Evolutionary conservation across 2,888 invertebrate species (phyloP).

Genomic region (Venustoraphidia nigricollis): DNA sequence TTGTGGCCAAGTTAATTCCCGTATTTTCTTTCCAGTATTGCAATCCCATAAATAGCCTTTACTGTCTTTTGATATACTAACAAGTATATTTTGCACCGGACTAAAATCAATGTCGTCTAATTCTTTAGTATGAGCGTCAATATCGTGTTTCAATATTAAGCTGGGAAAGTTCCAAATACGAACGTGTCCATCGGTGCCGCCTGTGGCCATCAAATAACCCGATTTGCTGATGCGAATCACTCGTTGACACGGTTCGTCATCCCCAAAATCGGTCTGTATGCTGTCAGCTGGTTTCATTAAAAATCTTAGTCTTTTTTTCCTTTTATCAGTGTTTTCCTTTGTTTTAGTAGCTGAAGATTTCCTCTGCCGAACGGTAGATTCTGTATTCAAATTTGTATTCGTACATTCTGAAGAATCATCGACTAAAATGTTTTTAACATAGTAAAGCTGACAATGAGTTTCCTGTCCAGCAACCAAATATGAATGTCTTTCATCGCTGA

Average conservation of each 20-base stretch:
- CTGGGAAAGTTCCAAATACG: conserved; percentile 82
- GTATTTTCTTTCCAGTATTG: conserved; percentile 44
- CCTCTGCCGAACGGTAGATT: conserved; percentile 14
- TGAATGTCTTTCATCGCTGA: conserved; percentile 53
- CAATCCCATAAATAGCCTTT: conserved; percentile 68
- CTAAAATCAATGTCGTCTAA: conserved; percentile 90
- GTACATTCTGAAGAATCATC: conserved; percentile 24
- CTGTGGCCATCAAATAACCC: conserved; percentile 74
- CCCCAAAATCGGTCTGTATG: conserved; percentile 71
- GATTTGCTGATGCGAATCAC: conserved; percentile 50
- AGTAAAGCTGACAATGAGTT: conserved; percentile 76
- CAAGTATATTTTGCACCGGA: conserved; percentile 57
- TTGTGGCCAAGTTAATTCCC: conserved; percentile 58
- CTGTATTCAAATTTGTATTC: conserved; percentile 32
- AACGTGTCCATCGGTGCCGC: conserved; percentile 78
- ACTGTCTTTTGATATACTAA: conserved; percentile 80
- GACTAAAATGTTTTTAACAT: conserved; percentile 37
- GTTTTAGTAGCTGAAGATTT: conserved; percentile 10
- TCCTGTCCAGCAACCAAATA: conserved; percentile 84
- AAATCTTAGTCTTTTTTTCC: conserved; percentile 47
- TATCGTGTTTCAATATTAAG: conserved; percentile 49
- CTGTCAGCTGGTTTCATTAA: conserved; percentile 63
- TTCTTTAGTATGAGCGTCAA: conserved; percentile 75
- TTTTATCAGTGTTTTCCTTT: conserved; percentile 20
- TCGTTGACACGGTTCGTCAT: conserved; percentile 68